These are phyloP conservation scores for Subanguina moxae DNA, from an alignment of 1,140 invertebrate genomes.

Conservation along the genomic window DNA sequence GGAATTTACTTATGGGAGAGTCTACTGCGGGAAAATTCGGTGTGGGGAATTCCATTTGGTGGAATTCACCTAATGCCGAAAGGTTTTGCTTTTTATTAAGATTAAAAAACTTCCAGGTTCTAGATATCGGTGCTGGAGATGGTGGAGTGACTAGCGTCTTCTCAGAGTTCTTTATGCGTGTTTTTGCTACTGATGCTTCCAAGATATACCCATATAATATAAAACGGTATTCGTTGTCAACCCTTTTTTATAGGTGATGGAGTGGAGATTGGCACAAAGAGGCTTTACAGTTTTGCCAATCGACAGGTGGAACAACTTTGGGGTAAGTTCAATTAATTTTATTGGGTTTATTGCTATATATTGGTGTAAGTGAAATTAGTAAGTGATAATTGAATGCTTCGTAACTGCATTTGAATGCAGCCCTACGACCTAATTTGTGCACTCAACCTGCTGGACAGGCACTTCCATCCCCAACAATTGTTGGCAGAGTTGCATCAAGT, in stretches of 20 bases:
- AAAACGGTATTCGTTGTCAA: neutral
- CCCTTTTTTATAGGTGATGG: slow-evolving; percentile 42
- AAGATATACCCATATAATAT: slow-evolving; percentile 15
- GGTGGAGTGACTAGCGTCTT: slow-evolving; percentile 77
- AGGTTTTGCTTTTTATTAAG: too few relatives aligned
- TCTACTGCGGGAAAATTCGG: too few relatives aligned
- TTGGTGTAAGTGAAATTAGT: too few relatives aligned
- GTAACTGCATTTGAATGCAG: too few relatives aligned
- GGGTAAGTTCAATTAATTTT: too few relatives aligned
- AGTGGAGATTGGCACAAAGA: slow-evolving; percentile 44
- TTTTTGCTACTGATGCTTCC: slow-evolving; percentile 82
- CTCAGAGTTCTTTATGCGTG: slow-evolving; percentile 65
- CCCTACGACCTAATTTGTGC: slow-evolving; percentile 75
- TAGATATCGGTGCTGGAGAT: slow-evolving; percentile 86
- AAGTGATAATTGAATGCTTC: too few relatives aligned
- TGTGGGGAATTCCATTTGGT: too few relatives aligned
- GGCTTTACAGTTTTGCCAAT: slow-evolving; percentile 71
- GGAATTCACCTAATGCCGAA: too few relatives aligned
- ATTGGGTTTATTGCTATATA: too few relatives aligned
- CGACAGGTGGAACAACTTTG: slow-evolving; percentile 68
- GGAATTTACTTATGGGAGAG: too few relatives aligned
- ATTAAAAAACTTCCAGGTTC: slow-evolving; percentile 60
- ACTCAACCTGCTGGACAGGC: slow-evolving; percentile 83
- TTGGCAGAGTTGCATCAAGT: slow-evolving; percentile 60
- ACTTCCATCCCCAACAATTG: slow-evolving; percentile 73